Evolutionary conservation across 2,888 invertebrate species (phyloP), one percentile per base, ranked within the genome.

Genomic region (Drosophila hamatofila): DNA sequence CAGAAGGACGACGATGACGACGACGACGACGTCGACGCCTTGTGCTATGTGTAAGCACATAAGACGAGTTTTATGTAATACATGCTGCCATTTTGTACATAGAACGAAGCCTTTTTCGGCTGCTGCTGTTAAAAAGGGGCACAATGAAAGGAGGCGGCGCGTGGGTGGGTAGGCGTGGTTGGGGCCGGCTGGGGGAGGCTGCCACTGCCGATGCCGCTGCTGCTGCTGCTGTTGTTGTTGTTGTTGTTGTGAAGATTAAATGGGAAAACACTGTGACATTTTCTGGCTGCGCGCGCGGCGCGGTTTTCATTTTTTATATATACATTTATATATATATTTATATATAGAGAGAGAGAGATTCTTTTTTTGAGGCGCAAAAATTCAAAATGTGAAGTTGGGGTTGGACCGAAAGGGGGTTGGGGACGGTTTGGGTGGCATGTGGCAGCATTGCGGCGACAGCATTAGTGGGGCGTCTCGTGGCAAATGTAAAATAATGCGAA

Each of bases 401-500:
- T 66, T 59, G 73, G 27, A 18, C 25, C 18, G 69, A 72, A 72
- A 37, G 54, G 63, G 71, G 48, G 70, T n/a, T 21, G 8, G 70
- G 73, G 57, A 54, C 14, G 14, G 35, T 25, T 44, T 63, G 56
- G 57, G 61, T 44, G 61, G 61, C 55, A 55, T 39, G 62, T 52
- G 68, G 27, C 66, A 42, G 25, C 63, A 39, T 48, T 68, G 69
- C 61, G 82, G 86, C 81, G 81, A 76, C 75, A 77, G 78, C 83
- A 82, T 82, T 83, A 78, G 88, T 82, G 77, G 85, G 88, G 86
- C 86, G 86, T 86, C 86, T 80, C 75, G 88, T 72, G 83, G 88
- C 78, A 88, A 85, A 88, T 88, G 87, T 82, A 87, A 89, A 87
- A 87, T 88, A 89, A 88, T 88, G 87, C 89, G 88, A 88, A 89